Percentiles rank a stretch among this genome's conserved stretches.
phyloP scores from a whole-genome alignment of 2,797 vertebrate species.

The Hephaestus fuliginosus region DNA sequence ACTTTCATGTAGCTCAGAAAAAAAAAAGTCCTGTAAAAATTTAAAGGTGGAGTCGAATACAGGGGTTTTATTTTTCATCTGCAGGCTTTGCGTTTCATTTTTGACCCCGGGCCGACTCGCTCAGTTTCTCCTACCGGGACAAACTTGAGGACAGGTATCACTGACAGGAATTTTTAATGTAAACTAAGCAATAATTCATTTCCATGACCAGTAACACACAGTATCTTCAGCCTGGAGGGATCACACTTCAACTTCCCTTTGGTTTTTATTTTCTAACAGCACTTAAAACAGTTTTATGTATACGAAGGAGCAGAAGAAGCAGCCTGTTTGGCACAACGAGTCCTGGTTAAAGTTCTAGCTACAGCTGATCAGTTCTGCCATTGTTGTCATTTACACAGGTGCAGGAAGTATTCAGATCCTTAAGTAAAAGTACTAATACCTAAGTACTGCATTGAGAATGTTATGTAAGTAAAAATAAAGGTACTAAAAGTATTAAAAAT shows the following conservation, averaged over 20 bases:
- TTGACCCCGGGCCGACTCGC: neutral
- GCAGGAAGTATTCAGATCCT: too few species aligned
- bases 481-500: too few species aligned
- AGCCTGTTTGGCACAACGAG: neutral
- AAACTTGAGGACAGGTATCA: conserved; percentile 27
- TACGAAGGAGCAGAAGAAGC: neutral
- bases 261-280: neutral
- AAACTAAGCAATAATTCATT: conserved; percentile 33
- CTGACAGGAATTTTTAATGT: conserved; percentile 18
- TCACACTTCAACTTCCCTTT: neutral
- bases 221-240: neutral
- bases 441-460: too few species aligned
- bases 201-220: neutral
- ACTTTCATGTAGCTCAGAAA: conserved; percentile 74
- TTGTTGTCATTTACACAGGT: too few species aligned
- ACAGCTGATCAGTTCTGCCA: neutral
- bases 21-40: conserved; percentile 51
- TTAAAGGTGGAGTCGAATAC: conserved; percentile 57
- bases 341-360: neutral
- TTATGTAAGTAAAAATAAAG: too few species aligned
- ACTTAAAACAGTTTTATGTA: conserved; percentile 1
- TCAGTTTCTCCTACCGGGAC: conserved; percentile 40
- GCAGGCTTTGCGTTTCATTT: conserved; percentile 58
- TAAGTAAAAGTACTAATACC: too few species aligned
- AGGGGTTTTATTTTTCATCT: conserved; percentile 56